Percentiles rank a stretch among this genome's conserved stretches.
These are phyloP conservation scores for Tupiocoris notatus DNA, from an alignment of 2,888 invertebrate genomes.

Conservation along the genomic window DNA sequence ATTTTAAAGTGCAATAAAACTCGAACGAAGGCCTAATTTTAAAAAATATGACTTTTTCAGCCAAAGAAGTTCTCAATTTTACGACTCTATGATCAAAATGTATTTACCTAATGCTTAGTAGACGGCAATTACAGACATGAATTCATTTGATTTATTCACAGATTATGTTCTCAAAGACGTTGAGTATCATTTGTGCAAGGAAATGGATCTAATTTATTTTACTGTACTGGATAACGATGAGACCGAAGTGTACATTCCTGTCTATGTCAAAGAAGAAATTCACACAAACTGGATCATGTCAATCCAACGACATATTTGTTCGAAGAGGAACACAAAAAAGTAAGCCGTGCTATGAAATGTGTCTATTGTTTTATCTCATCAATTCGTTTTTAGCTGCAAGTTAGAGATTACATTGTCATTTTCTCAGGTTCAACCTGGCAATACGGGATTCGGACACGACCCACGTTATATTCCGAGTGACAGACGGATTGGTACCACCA, in stretches of 20 bases:
- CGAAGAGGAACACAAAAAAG: conserved; percentile 12
- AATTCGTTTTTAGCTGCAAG: too few relatives aligned
- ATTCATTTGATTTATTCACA: background rate
- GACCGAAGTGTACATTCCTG: conserved; percentile 34
- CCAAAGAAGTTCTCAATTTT: too few relatives aligned
- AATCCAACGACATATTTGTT: conserved; percentile 24
- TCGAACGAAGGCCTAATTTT: too few relatives aligned
- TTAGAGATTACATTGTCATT: too few relatives aligned
- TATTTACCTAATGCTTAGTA: too few relatives aligned
- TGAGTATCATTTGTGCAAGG: conserved; percentile 20
- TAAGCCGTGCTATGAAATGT: too few relatives aligned
- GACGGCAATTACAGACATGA: too few relatives aligned
- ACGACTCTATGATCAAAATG: too few relatives aligned
- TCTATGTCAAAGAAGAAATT: conserved; percentile 27
- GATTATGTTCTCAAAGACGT: conserved; percentile 41
- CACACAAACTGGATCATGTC: conserved; percentile 26
- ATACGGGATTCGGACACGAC: conserved; percentile 42
- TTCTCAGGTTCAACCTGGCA: conserved; percentile 41
- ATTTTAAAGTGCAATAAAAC: too few relatives aligned
- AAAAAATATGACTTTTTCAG: too few relatives aligned
- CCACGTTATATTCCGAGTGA: conserved; percentile 33
- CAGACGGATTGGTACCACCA: conserved; percentile 36
- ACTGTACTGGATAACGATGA: conserved; percentile 27
- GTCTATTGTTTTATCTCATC: too few relatives aligned
- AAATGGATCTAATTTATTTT: conserved; percentile 38